Evolutionary conservation across 2,113 vertebrate genomes (phyloP).

Genomic region (Eclectus roratus): DNA sequence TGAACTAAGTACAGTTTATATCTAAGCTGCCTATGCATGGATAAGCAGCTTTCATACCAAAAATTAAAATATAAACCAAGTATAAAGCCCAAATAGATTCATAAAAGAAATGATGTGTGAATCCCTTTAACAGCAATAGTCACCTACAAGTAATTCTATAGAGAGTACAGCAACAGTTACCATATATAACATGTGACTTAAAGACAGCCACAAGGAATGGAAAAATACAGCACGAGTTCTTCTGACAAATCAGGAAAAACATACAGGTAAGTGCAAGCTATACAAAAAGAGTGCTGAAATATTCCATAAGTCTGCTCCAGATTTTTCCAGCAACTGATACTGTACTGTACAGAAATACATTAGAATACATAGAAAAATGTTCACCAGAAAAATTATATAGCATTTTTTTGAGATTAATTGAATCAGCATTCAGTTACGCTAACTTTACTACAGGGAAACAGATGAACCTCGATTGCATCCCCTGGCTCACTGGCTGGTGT

Average conservation of each 20-base stretch:
- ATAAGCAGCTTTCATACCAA: not conserved
- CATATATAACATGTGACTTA: not conserved
- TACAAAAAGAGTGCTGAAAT: not conserved
- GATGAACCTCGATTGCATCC: not conserved
- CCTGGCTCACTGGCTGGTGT: not conserved
- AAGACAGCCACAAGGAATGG: not conserved
- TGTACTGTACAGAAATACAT: not conserved
- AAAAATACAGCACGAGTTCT: not conserved
- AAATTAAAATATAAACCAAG: not conserved
- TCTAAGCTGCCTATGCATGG: fast-evolving
- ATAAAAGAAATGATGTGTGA: not conserved
- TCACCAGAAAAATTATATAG: not conserved
- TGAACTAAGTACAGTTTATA: not conserved
- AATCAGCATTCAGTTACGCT: not conserved
- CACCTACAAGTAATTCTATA: not conserved
- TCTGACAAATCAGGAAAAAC: not conserved
- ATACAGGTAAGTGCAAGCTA: not conserved
- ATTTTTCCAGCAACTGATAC: not conserved
- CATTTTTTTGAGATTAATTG: not conserved
- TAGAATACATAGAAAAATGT: not conserved
- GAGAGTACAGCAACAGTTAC: not conserved
- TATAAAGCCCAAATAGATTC: not conserved
- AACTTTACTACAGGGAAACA: not conserved
- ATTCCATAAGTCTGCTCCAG: not conserved
- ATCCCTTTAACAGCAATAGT: not conserved